phyloP scores from a whole-genome alignment of 30 jellyfish, hydroid and myxozoan species.

The Aurelia coerulea region DNA sequence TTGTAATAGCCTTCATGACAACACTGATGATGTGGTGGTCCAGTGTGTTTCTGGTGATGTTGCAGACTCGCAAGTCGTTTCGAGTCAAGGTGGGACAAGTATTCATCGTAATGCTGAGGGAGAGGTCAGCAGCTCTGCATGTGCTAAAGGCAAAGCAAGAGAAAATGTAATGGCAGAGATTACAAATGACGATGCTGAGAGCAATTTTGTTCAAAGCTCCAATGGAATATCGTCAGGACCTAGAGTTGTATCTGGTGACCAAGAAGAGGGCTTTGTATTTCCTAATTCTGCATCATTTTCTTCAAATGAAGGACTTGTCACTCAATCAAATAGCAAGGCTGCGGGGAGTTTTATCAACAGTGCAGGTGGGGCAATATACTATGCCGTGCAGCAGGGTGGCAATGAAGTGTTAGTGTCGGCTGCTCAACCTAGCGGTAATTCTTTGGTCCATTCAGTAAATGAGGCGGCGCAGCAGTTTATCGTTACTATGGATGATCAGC shows the following conservation, averaged over 20 bases:
- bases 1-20: neutral
- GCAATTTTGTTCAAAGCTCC: conserved; percentile 51
- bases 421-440: conserved; percentile 25
- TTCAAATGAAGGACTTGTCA: conserved; percentile 23
- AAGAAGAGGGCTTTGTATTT: neutral
- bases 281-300: conserved; percentile 3
- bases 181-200: conserved; percentile 12
- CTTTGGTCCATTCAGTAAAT: neutral
- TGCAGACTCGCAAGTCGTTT: conserved; percentile 47
- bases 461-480: conserved; percentile 23
- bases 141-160: neutral
- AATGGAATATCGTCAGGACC: neutral
- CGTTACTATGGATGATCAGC: conserved; percentile 55
- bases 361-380: conserved; percentile 14
- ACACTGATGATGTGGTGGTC: conserved; percentile 2
- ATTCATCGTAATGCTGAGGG: conserved; percentile 39
- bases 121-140: conserved; percentile 75
- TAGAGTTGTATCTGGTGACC: neutral
- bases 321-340: conserved; percentile 16
- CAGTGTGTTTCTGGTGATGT: neutral
- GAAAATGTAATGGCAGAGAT: conserved; percentile 9
- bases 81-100: conserved; percentile 50
- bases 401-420: conserved; percentile 41
- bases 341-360: conserved; percentile 15
- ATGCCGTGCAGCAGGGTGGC: conserved; percentile 18